A percentile compares a stretch with the other conserved stretches of the same genome.
phyloP scores from a whole-genome alignment of 2,797 vertebrate genomes.

The Oreortyx pictus region DNA sequence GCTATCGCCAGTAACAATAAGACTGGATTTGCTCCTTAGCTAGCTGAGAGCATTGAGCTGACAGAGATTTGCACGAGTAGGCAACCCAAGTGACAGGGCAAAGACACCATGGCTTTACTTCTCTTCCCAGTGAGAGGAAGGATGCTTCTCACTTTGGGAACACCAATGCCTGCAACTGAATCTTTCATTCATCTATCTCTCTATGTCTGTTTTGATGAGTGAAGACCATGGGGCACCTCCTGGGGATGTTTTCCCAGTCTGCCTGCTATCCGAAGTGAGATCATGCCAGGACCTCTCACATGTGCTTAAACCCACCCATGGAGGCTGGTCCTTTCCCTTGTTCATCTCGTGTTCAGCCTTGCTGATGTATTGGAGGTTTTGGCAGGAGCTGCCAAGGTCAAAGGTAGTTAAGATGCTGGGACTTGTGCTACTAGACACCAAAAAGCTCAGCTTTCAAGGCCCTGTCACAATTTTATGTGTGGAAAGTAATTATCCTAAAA shows the following conservation, averaged over 20 bases:
- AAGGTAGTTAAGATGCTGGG: neutral
- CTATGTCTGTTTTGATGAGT: neutral
- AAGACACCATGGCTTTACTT: neutral
- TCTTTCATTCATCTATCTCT: neutral
- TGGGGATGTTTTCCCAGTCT: neutral
- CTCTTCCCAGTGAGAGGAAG: fast-evolving
- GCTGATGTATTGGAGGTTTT: neutral
- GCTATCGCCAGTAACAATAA: neutral
- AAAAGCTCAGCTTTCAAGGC: neutral
- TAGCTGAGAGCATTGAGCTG: neutral
- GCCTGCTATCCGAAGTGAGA: neutral
- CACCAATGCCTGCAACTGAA: neutral
- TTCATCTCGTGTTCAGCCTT: neutral
- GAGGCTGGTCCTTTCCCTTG: fast-evolving
- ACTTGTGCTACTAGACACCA: neutral
- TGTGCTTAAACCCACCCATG: fast-evolving
- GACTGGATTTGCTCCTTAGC: neutral
- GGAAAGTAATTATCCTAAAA: slow-evolving; percentile 46
- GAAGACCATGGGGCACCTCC: neutral
- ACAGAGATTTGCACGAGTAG: fast-evolving
- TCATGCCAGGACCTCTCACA: neutral
- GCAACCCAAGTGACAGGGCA: neutral
- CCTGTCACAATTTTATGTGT: neutral
- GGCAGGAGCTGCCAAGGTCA: neutral
- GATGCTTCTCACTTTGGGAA: neutral